These are phyloP conservation scores for Harlomillsia oculata DNA, from an alignment of 1,140 invertebrate species.

Conservation along the genomic window DNA sequence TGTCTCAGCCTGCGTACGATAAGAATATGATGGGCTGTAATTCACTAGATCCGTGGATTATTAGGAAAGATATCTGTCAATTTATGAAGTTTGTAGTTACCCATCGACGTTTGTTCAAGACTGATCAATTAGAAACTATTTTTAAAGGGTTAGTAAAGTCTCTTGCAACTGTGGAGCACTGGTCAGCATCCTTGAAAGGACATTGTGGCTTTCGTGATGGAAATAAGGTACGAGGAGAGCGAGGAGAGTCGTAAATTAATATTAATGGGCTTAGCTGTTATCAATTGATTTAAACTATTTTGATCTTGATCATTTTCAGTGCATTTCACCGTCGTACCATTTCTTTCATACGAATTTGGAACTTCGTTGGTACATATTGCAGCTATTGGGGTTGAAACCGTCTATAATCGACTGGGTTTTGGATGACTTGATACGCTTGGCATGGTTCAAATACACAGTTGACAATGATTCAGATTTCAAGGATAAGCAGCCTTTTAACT, in stretches of 20 bases:
- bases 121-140: background rate
- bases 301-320: slow-evolving; percentile 27
- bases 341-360: slow-evolving; percentile 37
- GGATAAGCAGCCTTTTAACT: slow-evolving; percentile 30
- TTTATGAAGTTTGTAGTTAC: slow-evolving; percentile 10
- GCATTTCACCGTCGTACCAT: slow-evolving; percentile 34
- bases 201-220: slow-evolving; percentile 12
- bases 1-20: background rate
- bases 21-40: background rate
- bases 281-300: background rate
- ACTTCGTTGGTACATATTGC: slow-evolving; percentile 36
- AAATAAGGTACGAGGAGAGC: slow-evolving; percentile 4
- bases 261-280: too few relatives aligned
- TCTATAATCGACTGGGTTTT: slow-evolving; percentile 15
- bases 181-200: background rate
- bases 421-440: slow-evolving; percentile 6
- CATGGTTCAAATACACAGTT: slow-evolving; percentile 25
- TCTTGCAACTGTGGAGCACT: background rate
- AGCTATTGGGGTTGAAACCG: slow-evolving; percentile 20
- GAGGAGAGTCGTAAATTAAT: background rate
- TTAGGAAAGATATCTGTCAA: slow-evolving; percentile 6
- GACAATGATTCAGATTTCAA: slow-evolving; percentile 21
- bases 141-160: slow-evolving; percentile 12
- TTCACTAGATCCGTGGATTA: slow-evolving; percentile 1
- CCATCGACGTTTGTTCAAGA: background rate